These are phyloP conservation scores for Ptychodera flava DNA, from an alignment of 35 echinoderm and acorn worm species.

Conservation along the genomic window DNA sequence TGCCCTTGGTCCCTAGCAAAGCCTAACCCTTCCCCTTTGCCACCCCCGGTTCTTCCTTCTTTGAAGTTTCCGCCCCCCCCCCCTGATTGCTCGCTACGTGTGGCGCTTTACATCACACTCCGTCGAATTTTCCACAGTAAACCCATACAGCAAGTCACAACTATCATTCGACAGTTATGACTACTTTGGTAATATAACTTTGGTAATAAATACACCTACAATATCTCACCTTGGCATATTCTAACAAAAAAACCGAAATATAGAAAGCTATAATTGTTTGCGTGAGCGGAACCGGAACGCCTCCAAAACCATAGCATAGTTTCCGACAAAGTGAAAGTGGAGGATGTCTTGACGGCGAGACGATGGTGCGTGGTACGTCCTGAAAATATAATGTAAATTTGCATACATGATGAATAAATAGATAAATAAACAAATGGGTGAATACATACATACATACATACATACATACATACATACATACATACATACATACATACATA, in stretches of 20 bases:
- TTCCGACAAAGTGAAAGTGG: constrained; percentile 2
- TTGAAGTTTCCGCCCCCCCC: no score
- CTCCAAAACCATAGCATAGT: constrained; percentile 74
- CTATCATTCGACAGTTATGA: neutral
- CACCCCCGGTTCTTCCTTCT: no score
- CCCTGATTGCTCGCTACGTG: no score
- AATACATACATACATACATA: neutral
- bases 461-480: constrained; percentile 2
- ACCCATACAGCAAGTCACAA: neutral
- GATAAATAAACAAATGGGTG: neutral
- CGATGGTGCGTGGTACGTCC: neutral
- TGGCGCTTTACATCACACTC: neutral
- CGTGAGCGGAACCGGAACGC: constrained; percentile 83
- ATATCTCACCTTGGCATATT: constrained; percentile 67
- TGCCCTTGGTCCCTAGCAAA: no score
- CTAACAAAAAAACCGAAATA: constrained; percentile 80
- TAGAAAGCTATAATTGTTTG: constrained; percentile 92
- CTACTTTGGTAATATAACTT: no score
- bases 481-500: constrained; percentile 2
- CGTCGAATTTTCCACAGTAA: neutral
- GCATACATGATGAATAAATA: neutral
- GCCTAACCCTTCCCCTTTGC: no score
- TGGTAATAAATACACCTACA: no score
- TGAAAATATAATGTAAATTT: neutral
- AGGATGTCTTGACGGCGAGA: neutral